Percentiles rank a stretch among this genome's conserved stretches.
Evolutionary conservation across 2,888 invertebrate species (phyloP).

Genomic region (Siphlonurus alternatus): DNA sequence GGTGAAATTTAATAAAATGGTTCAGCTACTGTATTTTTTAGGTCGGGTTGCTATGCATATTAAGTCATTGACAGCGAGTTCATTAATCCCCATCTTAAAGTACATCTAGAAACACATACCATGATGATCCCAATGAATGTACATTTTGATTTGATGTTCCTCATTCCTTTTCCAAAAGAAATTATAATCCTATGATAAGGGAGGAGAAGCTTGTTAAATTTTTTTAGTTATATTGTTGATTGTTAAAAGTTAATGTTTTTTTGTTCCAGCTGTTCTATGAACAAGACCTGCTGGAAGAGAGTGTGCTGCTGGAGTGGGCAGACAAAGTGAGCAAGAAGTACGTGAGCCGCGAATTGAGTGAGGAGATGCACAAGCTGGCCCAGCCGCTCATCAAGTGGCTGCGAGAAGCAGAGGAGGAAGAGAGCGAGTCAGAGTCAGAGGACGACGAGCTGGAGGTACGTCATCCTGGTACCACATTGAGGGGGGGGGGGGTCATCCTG

Average conservation of each 20-base stretch:
- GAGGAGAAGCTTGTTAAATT: not conserved
- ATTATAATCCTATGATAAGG: not conserved
- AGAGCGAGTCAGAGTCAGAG: slow-evolving; percentile 58
- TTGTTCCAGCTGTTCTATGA: slow-evolving; percentile 67
- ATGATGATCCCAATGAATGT: too few species aligned
- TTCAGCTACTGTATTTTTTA: too few species aligned
- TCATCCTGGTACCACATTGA: too few species aligned
- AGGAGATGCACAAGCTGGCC: slow-evolving; percentile 83
- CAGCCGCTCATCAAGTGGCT: slow-evolving; percentile 94
- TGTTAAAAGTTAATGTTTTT: not conserved
- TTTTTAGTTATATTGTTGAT: not conserved
- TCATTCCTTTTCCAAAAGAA: not conserved
- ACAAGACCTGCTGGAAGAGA: slow-evolving; percentile 85
- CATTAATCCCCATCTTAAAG: too few species aligned
- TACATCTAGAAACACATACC: too few species aligned
- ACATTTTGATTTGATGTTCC: too few species aligned
- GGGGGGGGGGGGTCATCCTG: too few species aligned
- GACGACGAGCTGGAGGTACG: slow-evolving; percentile 44
- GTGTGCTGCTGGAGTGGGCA: slow-evolving; percentile 87
- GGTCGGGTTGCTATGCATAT: too few species aligned
- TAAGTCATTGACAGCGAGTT: too few species aligned
- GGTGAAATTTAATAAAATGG: too few species aligned
- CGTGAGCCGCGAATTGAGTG: slow-evolving; percentile 74
- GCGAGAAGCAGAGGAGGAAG: slow-evolving; percentile 90
- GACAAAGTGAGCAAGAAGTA: slow-evolving; percentile 91